Percentiles rank a stretch among this genome's conserved stretches.
These are phyloP conservation scores for Hydroisotoma schaefferi DNA, from an alignment of 2,888 invertebrate species.

Conservation along the genomic window DNA sequence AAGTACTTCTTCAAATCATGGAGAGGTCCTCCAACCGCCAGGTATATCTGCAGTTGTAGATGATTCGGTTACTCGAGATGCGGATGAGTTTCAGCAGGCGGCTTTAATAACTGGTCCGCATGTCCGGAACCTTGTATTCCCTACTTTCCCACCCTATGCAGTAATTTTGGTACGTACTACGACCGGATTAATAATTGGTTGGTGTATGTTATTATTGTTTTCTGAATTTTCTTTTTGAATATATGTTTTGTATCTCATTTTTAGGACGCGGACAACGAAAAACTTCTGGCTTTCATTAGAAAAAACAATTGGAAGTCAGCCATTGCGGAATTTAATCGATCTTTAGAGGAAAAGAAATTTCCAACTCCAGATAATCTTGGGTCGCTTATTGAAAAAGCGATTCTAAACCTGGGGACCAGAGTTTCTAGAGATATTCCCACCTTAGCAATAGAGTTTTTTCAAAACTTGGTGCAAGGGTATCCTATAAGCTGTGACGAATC, in stretches of 20 bases:
- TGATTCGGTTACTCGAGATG: too few relatives aligned
- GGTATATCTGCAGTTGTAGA: too few relatives aligned
- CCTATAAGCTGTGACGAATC: not conserved
- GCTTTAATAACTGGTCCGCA: too few relatives aligned
- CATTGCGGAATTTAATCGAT: not conserved
- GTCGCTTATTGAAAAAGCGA: slow-evolving; percentile 4
- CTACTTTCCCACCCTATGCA: too few relatives aligned
- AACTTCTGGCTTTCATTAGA: not conserved
- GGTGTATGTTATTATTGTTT: too few relatives aligned
- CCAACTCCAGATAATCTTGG: not conserved
- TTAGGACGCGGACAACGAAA: not conserved
- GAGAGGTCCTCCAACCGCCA: too few relatives aligned
- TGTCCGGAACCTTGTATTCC: too few relatives aligned
- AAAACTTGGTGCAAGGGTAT: not conserved
- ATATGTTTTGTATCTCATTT: not conserved
- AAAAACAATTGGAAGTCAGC: slow-evolving; percentile 2
- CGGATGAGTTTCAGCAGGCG: too few relatives aligned
- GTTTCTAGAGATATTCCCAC: slow-evolving; percentile 7
- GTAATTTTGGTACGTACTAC: too few relatives aligned
- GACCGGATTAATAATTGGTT: too few relatives aligned
- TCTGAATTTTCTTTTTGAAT: not conserved
- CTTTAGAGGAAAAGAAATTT: not conserved
- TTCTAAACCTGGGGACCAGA: slow-evolving; percentile 6
- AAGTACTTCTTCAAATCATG: too few relatives aligned
- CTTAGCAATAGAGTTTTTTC: slow-evolving; percentile 3